phyloP scores from a whole-genome alignment of 2,888 invertebrate genomes.

The Coremacera marginata region DNA sequence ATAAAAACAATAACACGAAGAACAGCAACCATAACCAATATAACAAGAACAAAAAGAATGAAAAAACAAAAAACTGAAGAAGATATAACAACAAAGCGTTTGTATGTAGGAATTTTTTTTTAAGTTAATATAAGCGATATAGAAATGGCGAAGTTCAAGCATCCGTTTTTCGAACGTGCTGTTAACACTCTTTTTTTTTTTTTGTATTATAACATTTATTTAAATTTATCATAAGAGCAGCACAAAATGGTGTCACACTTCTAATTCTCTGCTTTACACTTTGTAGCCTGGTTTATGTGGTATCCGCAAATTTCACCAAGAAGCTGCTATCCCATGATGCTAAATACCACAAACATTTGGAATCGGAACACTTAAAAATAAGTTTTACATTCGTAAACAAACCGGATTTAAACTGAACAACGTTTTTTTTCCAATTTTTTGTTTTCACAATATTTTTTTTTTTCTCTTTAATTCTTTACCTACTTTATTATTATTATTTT shows the following conservation, averaged over 20 bases:
- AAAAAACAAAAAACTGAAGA: not conserved
- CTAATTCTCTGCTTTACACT: not conserved
- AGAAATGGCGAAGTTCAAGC: not conserved
- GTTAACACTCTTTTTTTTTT: not conserved
- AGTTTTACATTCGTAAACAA: slow-evolving; percentile 6
- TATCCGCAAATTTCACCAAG: slow-evolving; percentile 8
- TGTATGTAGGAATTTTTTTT: too few relatives aligned
- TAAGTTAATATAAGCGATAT: too few relatives aligned
- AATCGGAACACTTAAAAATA: not conserved
- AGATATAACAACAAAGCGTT: not conserved
- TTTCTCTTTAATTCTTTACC: not conserved
- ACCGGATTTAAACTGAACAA: slow-evolving; percentile 18
- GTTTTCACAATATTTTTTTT: slow-evolving; percentile 19
- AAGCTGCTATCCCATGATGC: not conserved
- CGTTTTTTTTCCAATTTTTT: slow-evolving; percentile 28
- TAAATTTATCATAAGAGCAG: not conserved
- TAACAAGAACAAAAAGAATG: not conserved
- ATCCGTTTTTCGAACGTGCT: not conserved
- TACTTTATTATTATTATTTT: not conserved
- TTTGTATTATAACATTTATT: too few relatives aligned
- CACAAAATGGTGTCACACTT: not conserved
- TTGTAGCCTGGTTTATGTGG: not conserved
- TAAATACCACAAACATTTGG: too few relatives aligned
- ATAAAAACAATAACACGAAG: not conserved
- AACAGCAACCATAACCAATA: slow-evolving; percentile 5